These are phyloP conservation scores for Sinhomidia bicolor DNA, from an alignment of 2,888 invertebrate genomes.

Conservation along the genomic window DNA sequence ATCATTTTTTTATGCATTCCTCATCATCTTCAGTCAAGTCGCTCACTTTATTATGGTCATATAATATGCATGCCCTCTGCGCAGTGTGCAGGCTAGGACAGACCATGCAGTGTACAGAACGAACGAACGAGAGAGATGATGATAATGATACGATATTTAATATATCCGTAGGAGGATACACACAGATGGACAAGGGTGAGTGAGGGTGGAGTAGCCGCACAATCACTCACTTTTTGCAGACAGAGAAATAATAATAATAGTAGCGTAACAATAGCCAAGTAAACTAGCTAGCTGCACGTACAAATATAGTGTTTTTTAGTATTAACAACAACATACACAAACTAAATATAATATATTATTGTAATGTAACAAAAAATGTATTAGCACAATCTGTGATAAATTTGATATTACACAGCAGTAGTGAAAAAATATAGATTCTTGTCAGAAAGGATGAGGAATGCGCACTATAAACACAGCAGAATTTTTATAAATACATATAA, in stretches of 20 bases:
- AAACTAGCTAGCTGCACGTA: neutral
- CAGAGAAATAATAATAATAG: neutral
- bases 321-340: neutral
- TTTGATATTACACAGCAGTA: slow-evolving; percentile 31
- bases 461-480: neutral
- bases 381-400: slow-evolving; percentile 6
- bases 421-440: slow-evolving; percentile 10
- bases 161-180: slow-evolving; percentile 35
- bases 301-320: neutral
- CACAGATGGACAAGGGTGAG: slow-evolving; percentile 70
- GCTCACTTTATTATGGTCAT: neutral
- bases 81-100: neutral
- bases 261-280: neutral
- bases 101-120: too few relatives aligned
- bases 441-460: slow-evolving; percentile 43
- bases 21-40: slow-evolving; percentile 27
- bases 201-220: slow-evolving; percentile 70
- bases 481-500: neutral
- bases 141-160: slow-evolving; percentile 2
- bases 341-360: neutral
- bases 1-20: slow-evolving; percentile 29
- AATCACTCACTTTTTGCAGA: neutral
- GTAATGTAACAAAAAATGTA: neutral
- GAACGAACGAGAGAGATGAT: too few relatives aligned
- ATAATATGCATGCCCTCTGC: neutral